Conservation (phyloP, 2,888 invertebrate genomes). For the Yponomeuta cagnagella region DNA sequence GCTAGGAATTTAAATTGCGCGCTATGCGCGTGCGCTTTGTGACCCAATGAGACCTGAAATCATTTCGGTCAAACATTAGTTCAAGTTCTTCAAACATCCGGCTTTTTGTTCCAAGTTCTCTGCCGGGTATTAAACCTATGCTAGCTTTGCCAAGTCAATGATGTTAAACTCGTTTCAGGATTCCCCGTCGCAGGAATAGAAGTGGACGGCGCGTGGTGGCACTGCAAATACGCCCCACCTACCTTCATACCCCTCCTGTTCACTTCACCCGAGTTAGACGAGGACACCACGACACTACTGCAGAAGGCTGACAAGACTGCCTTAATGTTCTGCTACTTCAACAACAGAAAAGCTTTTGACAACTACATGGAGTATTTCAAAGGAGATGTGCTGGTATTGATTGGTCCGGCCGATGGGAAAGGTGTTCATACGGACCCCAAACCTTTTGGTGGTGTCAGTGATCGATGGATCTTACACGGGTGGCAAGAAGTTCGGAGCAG, state of each 20-base stretch:
- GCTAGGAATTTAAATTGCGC: too few relatives aligned
- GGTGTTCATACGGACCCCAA: conserved; percentile 82
- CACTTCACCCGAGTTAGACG: conserved; percentile 53
- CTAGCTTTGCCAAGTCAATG: not conserved
- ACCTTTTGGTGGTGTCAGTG: conserved; percentile 77
- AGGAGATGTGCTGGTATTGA: conserved; percentile 81
- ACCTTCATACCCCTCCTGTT: conserved; percentile 80
- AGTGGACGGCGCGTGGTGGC: conserved; percentile 89
- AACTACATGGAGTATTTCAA: conserved; percentile 79
- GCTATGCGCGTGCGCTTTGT: too few relatives aligned
- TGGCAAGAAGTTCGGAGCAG: conserved; percentile 77
- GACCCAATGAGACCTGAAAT: too few relatives aligned
- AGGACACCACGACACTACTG: conserved; percentile 51
- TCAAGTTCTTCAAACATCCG: too few relatives aligned
- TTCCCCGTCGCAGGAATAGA: conserved; percentile 81
- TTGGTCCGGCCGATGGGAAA: conserved; percentile 80
- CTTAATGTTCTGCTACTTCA: conserved; percentile 88
- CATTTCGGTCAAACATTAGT: too few relatives aligned
- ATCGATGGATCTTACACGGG: conserved; percentile 74
- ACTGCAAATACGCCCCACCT: conserved; percentile 82
- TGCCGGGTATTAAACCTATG: not conserved
- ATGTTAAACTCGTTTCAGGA: conserved; percentile 45
- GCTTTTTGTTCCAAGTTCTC: too few relatives aligned
- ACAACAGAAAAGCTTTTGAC: conserved; percentile 80
- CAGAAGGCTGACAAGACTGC: conserved; percentile 64